Percentiles rank a stretch among this genome's conserved stretches.
Conservation (phyloP, 2,797 vertebrate genomes). For the Pagetopsis macropterus region DNA sequence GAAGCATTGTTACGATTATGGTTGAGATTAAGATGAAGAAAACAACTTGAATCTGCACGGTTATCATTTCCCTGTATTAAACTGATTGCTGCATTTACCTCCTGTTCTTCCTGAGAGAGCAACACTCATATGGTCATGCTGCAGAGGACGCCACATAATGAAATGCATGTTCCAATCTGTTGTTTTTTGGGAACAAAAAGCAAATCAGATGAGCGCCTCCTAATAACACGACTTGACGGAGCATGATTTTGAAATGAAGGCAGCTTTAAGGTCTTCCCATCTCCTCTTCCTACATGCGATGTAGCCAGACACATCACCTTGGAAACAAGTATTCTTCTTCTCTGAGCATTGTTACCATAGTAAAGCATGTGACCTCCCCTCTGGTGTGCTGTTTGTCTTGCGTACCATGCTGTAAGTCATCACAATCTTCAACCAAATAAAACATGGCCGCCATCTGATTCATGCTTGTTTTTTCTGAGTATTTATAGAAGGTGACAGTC, state of each 20-base stretch:
- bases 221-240: slow-evolving; percentile 22
- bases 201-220: slow-evolving; percentile 21
- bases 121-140: slow-evolving; percentile 12
- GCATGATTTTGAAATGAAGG: slow-evolving; percentile 22
- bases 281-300: slow-evolving; percentile 39
- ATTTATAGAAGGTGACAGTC: not conserved
- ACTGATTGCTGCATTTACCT: not conserved
- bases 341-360: slow-evolving; percentile 68
- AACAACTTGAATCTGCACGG: slow-evolving; percentile 11
- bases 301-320: slow-evolving; percentile 61
- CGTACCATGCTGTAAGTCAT: not conserved
- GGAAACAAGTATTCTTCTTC: slow-evolving; percentile 66
- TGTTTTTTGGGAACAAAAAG: slow-evolving; percentile 33
- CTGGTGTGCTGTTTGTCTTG: slow-evolving; percentile 31
- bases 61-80: slow-evolving; percentile 5
- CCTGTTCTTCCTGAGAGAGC: slow-evolving; percentile 17
- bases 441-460: not conserved
- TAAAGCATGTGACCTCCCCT: slow-evolving; percentile 63
- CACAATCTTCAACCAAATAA: slow-evolving; percentile 2
- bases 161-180: slow-evolving; percentile 23
- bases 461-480: too few species aligned
- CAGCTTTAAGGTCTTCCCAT: slow-evolving; percentile 17
- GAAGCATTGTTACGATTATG: slow-evolving; percentile 7
- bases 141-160: slow-evolving; percentile 34
- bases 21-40: slow-evolving; percentile 23